A percentile compares a stretch with the other conserved stretches of the same genome.
Evolutionary conservation across 2,113 vertebrate genomes (phyloP).

Genomic region (Chiloscyllium plagiosum): DNA sequence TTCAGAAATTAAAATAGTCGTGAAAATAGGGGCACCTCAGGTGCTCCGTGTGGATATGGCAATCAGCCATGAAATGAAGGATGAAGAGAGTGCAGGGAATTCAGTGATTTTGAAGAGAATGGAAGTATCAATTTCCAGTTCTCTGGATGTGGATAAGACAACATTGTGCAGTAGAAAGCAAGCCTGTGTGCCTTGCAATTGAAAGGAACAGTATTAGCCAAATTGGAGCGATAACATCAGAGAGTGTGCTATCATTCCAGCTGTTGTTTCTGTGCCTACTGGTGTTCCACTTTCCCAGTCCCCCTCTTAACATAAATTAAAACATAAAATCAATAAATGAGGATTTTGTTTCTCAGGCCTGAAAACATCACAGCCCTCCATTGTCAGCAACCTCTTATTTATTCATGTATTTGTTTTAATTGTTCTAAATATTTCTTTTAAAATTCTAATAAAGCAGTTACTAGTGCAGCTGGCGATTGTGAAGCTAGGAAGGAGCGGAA

Average conservation of each 20-base stretch:
- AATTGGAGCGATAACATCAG: background rate
- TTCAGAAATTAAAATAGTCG: background rate
- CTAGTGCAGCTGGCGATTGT: conserved; percentile 12
- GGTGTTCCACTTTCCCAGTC: background rate
- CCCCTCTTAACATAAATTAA: conserved; percentile 7
- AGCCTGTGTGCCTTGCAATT: background rate
- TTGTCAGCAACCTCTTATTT: conserved; percentile 3
- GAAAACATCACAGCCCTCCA: background rate
- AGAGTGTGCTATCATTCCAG: background rate
- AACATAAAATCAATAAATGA: background rate
- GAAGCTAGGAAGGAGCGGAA: background rate
- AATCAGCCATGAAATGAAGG: background rate
- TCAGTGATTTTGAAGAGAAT: background rate
- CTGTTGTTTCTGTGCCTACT: background rate
- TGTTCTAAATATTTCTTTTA: conserved; percentile 26
- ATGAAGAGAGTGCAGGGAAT: background rate
- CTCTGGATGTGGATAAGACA: background rate
- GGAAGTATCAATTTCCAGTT: background rate
- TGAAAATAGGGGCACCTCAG: background rate
- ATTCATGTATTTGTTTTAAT: conserved; percentile 24
- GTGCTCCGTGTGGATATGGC: background rate
- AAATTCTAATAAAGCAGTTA: conserved; percentile 14
- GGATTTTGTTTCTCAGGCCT: background rate
- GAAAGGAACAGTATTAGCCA: background rate
- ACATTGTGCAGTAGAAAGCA: background rate